Base-by-base conservation (phyloP, 2,113 vertebrate genomes). In the Anhinga rufa region DNA sequence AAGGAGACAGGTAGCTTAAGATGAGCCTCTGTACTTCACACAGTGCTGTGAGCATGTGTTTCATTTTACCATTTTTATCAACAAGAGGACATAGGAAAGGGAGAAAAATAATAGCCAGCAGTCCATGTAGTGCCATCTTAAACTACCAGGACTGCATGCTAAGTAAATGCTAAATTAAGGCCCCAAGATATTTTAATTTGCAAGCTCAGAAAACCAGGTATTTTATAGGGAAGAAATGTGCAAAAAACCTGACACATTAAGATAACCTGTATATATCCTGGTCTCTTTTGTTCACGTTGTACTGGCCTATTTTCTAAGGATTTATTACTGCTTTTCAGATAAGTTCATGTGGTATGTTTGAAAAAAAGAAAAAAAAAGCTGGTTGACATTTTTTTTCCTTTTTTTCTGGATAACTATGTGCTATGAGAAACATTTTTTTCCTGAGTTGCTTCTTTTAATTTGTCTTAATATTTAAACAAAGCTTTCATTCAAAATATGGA, bases 381-480 rank as follows among this genome's bases (percentile, higher is more conserved):
- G 6, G 2, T 17, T 76, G 12, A 36, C 10, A 14, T 2, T 18
- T 21, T 31, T 64, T 28, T 4, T 1, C 1, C 1, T 16, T 57
- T 74, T 26, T 62, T 66, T 32, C 26, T 58, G 3, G 3, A 32
- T 66, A 20, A 55, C 10, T 15, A 0, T 32, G 31, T 62, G 6
- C 1, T 71, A 11, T n/a, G 21, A 54, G 9, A 93, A 36, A 32
- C 4, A 4, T 21, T 3, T 4, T 29, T 18, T 42, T 34, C 0
- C 13, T 40, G 11, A 84, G 20, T 0, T 2, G 40, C 12, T 90
- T 74, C 0, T 48, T 88, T 88, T 57, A 36, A 40, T 65, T 84
- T 75, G 2, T 25, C 6, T 58, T 61, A 75, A 5, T 54, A 62
- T 78, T 78, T 62, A 71, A 89, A 54, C 2, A 82, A 82, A 52